Percentiles rank a stretch among this genome's conserved stretches.
Conservation (phyloP, 2,113 vertebrate species). For the Syrrhaptes paradoxus region DNA sequence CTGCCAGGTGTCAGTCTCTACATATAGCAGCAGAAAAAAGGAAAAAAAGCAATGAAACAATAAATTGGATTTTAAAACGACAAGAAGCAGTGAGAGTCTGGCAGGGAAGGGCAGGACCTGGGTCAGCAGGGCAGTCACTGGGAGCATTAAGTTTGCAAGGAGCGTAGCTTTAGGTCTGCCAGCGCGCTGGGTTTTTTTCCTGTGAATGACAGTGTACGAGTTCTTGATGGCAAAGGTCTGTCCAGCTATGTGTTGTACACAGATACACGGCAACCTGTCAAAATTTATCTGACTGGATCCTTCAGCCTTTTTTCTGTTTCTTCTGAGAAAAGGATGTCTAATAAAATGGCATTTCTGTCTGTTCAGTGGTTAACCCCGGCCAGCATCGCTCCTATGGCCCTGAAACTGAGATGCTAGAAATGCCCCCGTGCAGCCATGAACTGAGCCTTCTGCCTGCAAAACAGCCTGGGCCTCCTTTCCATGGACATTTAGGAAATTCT, state of each 20-base stretch:
- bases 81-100: not conserved
- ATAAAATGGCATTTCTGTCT: not conserved
- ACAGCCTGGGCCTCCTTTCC: not conserved
- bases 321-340: not conserved
- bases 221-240: not conserved
- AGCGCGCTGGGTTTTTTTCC: not conserved
- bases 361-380: not conserved
- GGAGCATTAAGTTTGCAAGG: not conserved
- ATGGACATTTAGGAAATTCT: not conserved
- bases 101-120: not conserved
- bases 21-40: not conserved
- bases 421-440: not conserved
- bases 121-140: not conserved
- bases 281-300: not conserved
- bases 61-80: not conserved
- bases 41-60: accelerated
- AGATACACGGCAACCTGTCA: not conserved
- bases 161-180: not conserved
- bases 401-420: not conserved
- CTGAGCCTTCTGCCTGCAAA: not conserved
- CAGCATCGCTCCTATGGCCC: not conserved
- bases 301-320: not conserved
- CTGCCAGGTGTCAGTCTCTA: not conserved
- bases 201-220: not conserved
- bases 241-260: not conserved